Conservation (phyloP, 2,888 invertebrate species). For the Agrochola macilenta region DNA sequence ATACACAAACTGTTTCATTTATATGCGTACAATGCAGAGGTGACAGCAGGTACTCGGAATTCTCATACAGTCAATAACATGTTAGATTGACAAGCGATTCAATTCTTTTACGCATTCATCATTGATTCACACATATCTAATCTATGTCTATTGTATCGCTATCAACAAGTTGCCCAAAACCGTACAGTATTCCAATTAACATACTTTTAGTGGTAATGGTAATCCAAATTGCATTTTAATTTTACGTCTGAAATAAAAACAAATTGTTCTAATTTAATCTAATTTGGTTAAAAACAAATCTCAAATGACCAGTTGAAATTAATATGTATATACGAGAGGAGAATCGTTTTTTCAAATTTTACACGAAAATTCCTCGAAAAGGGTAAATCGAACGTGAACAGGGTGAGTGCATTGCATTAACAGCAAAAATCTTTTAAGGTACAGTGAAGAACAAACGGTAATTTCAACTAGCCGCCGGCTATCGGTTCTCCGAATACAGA, state of each 20-base stretch:
- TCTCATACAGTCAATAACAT: slow-evolving; percentile 19
- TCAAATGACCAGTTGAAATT: neutral
- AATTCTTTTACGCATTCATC: slow-evolving; percentile 16
- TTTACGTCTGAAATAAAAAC: neutral
- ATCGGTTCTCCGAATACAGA: neutral
- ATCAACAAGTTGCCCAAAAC: neutral
- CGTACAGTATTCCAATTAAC: neutral
- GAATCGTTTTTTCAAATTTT: neutral
- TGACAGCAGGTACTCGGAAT: slow-evolving; percentile 42
- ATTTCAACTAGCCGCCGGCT: neutral
- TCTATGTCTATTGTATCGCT: neutral
- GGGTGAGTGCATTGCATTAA: slow-evolving; percentile 4
- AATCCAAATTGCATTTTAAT: neutral
- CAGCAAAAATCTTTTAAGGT: slow-evolving; percentile 19
- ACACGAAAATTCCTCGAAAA: neutral
- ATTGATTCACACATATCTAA: neutral
- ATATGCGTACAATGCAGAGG: slow-evolving; percentile 34
- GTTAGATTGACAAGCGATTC: slow-evolving; percentile 1
- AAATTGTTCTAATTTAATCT: neutral
- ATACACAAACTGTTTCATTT: slow-evolving; percentile 31
- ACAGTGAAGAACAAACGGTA: slow-evolving; percentile 9
- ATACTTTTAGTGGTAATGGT: neutral
- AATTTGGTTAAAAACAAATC: neutral
- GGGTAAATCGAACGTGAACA: neutral
- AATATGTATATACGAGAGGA: neutral